Evolutionary conservation across 53 echinoderm and acorn worm genomes (phyloP), one percentile per base, ranked within the genome.

Genomic region (Echinarachnius parma): DNA sequence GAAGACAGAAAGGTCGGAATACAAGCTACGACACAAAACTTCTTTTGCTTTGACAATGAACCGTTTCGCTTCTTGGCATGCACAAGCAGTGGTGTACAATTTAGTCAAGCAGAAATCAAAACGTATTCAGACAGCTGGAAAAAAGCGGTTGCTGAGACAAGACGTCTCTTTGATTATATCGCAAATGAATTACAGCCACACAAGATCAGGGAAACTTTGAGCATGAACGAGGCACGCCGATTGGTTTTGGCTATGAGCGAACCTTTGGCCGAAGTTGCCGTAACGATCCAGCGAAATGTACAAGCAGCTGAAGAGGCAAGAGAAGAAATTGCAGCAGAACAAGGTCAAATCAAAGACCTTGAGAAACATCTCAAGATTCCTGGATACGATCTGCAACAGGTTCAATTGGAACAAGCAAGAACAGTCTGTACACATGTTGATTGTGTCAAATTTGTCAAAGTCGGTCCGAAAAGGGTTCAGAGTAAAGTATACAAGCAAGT

Each of bases 31-130:
- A 14, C 16, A 53, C 14, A 53, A 3, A 69, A 69, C 33, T 69
- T 29, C 21, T 69, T 69, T 31, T 69, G 70, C 21, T 69, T 69
- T 31, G 70, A 69, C 52, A 69, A 69, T 33, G 70, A 69, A 22
- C 7, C 70, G 29, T 69, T 69, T 4, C 70, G 70, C n/a, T 69
- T 69, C 13, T 23, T 69, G 8, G 70, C 70, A 31, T 69, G 70
- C 21, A 5, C 50, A 15, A 69, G 50, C 11, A 28, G 30, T 20
- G 70, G 70, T 4, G 53, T 69, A 26, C n/a, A 13, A 15, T 53
- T 53, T 13, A 21, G 53, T 26, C 2, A 53, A n/a, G n/a, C n/a
- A n/a, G n/a, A n/a, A n/a, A n/a, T n/a, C n/a, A n/a, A n/a, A n/a
- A n/a, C n/a, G n/a, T n/a, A n/a, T n/a, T n/a, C n/a, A n/a, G n/a